A percentile compares a stretch with the other conserved stretches of the same genome.
phyloP scores from a whole-genome alignment of 2,113 vertebrate genomes.

The Hyperopisus bebe region DNA sequence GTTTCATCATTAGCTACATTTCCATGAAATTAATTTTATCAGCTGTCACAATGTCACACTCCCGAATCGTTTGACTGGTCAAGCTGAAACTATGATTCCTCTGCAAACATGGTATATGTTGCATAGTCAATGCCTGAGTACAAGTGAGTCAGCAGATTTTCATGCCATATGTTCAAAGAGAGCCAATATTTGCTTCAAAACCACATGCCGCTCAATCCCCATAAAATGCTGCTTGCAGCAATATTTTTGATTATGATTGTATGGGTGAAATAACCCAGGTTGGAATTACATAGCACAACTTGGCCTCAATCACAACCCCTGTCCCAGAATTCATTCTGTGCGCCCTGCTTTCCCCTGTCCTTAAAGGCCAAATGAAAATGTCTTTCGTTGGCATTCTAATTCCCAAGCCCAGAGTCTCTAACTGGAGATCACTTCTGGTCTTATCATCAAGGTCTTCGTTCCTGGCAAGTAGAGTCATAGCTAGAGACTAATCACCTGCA shows the following conservation, averaged over 20 bases:
- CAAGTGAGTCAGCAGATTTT: conserved; percentile 5
- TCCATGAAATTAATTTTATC: not conserved
- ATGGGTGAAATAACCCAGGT: not conserved
- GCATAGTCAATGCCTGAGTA: not conserved
- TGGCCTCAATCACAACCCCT: not conserved
- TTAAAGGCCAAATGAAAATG: not conserved
- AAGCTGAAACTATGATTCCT: not conserved
- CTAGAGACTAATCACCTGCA: conserved; percentile 1
- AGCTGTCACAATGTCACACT: not conserved
- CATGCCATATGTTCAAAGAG: not conserved
- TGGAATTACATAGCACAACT: not conserved
- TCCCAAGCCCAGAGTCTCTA: not conserved
- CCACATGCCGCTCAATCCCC: not conserved
- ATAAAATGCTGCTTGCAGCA: conserved; percentile 2
- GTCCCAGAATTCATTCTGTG: not conserved
- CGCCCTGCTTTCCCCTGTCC: not conserved
- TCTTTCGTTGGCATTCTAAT: not conserved
- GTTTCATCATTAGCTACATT: not conserved
- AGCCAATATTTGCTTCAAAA: not conserved
- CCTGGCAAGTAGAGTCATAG: not conserved
- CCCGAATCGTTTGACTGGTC: not conserved
- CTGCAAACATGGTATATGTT: not conserved
- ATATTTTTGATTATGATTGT: not conserved
- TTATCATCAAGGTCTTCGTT: conserved; percentile 5
- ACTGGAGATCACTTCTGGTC: not conserved